phyloP scores from a whole-genome alignment of 2,888 invertebrate species.

The Cerceris rybyensis region DNA sequence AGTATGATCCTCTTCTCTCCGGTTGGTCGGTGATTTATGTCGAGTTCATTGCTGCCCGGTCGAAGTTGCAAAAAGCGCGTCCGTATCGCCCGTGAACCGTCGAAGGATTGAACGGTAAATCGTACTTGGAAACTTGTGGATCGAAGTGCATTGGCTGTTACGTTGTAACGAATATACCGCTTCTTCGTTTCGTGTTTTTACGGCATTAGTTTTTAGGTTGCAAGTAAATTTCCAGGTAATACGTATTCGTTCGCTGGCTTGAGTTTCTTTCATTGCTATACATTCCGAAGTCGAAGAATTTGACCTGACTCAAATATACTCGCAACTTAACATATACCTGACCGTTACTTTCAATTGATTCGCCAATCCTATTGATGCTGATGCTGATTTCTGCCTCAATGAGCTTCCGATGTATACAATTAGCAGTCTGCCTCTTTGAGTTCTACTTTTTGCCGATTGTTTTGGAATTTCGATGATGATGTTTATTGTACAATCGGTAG shows the following conservation, averaged over 20 bases:
- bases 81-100: conserved; percentile 42
- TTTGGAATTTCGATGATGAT: too few relatives aligned
- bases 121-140: conserved; percentile 61
- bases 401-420: too few relatives aligned
- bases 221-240: conserved; percentile 36
- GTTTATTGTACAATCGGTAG: too few relatives aligned
- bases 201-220: conserved; percentile 29
- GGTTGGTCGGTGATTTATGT: conserved; percentile 32
- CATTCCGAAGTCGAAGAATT: conserved; percentile 39
- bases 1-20: conserved; percentile 22
- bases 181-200: conserved; percentile 38
- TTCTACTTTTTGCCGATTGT: too few relatives aligned
- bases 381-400: too few relatives aligned
- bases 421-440: too few relatives aligned
- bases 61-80: conserved; percentile 49
- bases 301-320: conserved; percentile 35
- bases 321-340: conserved; percentile 1
- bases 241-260: not conserved
- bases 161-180: conserved; percentile 48
- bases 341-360: conserved; percentile 36
- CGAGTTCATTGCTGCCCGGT: conserved; percentile 39
- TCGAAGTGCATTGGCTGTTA: conserved; percentile 39
- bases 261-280: conserved; percentile 15
- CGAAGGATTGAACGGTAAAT: conserved; percentile 63
- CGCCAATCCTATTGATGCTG: not conserved